Percentiles rank a stretch among this genome's conserved stretches.
Evolutionary conservation across 30 jellyfish, hydroid and myxozoan species (phyloP).

Genomic region (Turritopsis dohrnii): DNA sequence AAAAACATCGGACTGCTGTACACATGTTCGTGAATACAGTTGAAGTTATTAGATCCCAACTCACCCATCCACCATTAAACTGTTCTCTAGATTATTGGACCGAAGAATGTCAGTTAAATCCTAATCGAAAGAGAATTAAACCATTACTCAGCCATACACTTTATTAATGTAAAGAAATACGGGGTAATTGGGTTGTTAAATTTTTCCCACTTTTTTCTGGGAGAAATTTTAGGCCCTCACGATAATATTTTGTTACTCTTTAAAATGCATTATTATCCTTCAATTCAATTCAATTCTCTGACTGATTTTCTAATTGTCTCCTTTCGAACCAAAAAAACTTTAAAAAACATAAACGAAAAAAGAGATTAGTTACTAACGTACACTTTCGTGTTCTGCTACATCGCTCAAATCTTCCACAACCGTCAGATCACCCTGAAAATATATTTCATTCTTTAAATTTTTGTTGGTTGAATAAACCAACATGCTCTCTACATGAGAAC

Average conservation of each 20-base stretch:
- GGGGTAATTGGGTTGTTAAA: too few species aligned
- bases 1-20: neutral
- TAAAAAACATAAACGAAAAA: neutral
- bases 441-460: neutral
- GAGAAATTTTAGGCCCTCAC: too few species aligned
- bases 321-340: too few species aligned
- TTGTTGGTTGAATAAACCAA: neutral
- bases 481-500: too few species aligned
- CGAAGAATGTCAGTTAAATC: neutral
- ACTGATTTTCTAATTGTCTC: too few species aligned
- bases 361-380: neutral
- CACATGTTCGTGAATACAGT: too few species aligned
- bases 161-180: neutral
- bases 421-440: slow-evolving; percentile 82
- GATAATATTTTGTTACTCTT: too few species aligned
- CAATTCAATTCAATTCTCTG: too few species aligned
- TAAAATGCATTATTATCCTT: too few species aligned
- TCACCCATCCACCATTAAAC: slow-evolving; percentile 32
- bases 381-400: slow-evolving; percentile 26
- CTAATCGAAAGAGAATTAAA: neutral
- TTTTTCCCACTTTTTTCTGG: too few species aligned
- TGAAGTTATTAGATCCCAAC: neutral
- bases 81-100: neutral
- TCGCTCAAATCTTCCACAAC: slow-evolving; percentile 77
- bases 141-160: neutral